Evolutionary conservation across 1,140 invertebrate species (phyloP), one percentile per base, ranked within the genome.

Genomic region (Phenacoccus solenopsis): DNA sequence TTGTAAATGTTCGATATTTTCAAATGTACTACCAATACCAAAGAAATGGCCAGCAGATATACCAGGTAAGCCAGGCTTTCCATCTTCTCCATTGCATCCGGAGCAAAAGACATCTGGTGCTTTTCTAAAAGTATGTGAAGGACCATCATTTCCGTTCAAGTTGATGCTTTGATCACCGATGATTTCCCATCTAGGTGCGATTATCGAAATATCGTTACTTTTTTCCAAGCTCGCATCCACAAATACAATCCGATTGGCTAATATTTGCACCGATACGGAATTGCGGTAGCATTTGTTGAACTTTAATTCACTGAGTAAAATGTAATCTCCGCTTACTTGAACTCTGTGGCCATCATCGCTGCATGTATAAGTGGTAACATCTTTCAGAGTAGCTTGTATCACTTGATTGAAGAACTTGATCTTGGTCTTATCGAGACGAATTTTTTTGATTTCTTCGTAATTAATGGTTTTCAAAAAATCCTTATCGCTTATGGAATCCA

Each of bases 181-280:
- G 32, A 67, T 49, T 10, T 70, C 68, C 71, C 71, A 70, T 20
- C 27, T n/a, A 38, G 71, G 71, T 3, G 71, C 30, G 7, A 70
- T 68, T 0, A 70, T 49, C 21, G 68, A 59, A 12, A 70, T 49
- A 22, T 28, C 59, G 20, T 20, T 69, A 13, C 12, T 21, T 57
- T 12, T 0, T 0, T 20, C 12, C 16, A 70, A 20, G 22, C 28
- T 21, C 10, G 24, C 25, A 27, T 70, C 69, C 4, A 70, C 20
- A 27, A 70, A 70, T 4, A 70, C 24, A 28, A 4, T 61, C 4
- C 28, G 16, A 9, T n/a, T 57, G 1, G 69, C 69, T 5, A 70
- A 61, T 27, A 70, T 21, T n/a, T 61, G 38, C 38, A 16, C 5
- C 3, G 38, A 49, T 49, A 16, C 16, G n/a, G n/a, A n/a, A n/a